Conservation (phyloP, 2,888 invertebrate genomes). For the Allophyes oxyacanthae region DNA sequence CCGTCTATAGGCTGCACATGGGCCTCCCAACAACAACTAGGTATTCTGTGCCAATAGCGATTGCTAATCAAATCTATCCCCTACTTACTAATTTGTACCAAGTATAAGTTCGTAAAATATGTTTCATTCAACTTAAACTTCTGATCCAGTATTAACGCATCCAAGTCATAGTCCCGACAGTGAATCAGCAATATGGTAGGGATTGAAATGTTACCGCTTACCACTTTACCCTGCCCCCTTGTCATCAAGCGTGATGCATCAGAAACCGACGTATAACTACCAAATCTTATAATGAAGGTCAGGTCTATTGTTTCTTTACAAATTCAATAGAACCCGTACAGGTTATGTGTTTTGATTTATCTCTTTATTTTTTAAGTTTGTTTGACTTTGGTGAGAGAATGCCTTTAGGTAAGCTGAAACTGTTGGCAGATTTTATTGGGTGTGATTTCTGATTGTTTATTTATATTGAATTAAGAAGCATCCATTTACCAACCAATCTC, state of each 20-base stretch:
- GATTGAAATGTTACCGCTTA: conserved; percentile 68
- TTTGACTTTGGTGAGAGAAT: conserved; percentile 5
- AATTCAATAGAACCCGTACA: conserved; percentile 41
- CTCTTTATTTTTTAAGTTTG: conserved; percentile 16
- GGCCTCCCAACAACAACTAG: too few species aligned
- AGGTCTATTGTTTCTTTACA: conserved; percentile 50
- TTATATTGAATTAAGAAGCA: too few species aligned
- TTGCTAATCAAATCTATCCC: too few species aligned
- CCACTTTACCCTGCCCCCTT: conserved; percentile 62
- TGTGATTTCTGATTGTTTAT: too few species aligned
- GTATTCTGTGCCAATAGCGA: too few species aligned
- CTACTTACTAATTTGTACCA: too few species aligned
- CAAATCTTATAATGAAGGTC: conserved; percentile 56
- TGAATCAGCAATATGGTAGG: conserved; percentile 68
- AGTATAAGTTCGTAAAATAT: too few species aligned
- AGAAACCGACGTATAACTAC: conserved; percentile 51
- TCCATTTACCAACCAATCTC: too few species aligned
- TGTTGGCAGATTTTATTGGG: not conserved
- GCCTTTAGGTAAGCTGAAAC: too few species aligned
- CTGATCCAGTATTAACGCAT: conserved; percentile 44
- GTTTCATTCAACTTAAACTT: conserved; percentile 4
- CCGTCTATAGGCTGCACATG: too few species aligned
- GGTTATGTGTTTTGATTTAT: conserved; percentile 50
- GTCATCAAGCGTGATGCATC: conserved; percentile 57
- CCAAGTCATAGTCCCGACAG: conserved; percentile 40